These are phyloP conservation scores for Eretmocerus hayati DNA, from an alignment of 2,888 invertebrate genomes.

Conservation along the genomic window DNA sequence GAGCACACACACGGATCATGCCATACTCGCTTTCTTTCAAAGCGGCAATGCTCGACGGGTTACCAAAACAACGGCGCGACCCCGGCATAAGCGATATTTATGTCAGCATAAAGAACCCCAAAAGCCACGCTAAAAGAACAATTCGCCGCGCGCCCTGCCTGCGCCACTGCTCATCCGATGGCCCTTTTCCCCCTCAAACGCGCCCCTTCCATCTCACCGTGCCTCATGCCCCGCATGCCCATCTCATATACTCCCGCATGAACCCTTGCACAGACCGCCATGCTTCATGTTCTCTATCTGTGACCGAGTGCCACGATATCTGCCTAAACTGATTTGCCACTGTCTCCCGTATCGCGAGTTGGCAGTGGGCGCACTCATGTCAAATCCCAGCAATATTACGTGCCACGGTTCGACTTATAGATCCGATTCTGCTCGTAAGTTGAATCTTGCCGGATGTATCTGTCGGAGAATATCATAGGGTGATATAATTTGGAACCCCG, in stretches of 20 bases:
- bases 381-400: too few species aligned
- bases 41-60: constrained; percentile 42
- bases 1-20: constrained; percentile 35
- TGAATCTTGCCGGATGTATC: too few species aligned
- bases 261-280: background rate
- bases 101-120: constrained; percentile 45
- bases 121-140: constrained; percentile 41
- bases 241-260: background rate
- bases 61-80: constrained; percentile 45
- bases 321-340: too few species aligned
- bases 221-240: too few species aligned
- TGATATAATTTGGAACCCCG: too few species aligned
- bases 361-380: too few species aligned
- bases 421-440: too few species aligned
- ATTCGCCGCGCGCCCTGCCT: constrained; percentile 20
- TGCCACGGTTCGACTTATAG: too few species aligned
- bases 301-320: too few species aligned
- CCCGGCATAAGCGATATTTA: constrained; percentile 46
- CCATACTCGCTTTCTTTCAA: constrained; percentile 6
- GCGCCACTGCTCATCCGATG: constrained; percentile 1
- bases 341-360: too few species aligned
- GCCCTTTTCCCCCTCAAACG: constrained; percentile 10
- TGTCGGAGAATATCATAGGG: too few species aligned
- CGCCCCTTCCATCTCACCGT: too few species aligned
- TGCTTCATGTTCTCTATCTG: background rate